phyloP scores from a whole-genome alignment of 2,113 vertebrate genomes.

The Engraulis encrasicolus region DNA sequence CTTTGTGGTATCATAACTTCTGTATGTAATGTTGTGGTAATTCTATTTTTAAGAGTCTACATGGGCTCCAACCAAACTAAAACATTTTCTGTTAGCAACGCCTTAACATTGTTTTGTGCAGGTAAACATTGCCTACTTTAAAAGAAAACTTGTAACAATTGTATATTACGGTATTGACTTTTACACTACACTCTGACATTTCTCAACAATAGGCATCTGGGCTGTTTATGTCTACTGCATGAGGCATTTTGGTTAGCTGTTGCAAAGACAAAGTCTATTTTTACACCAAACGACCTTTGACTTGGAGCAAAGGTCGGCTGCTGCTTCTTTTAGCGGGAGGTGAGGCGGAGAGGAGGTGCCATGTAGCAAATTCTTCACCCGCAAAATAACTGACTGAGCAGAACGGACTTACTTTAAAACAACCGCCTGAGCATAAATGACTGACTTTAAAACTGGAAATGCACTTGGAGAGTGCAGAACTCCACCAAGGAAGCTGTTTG shows the following conservation, averaged over 20 bases:
- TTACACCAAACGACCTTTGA: neutral
- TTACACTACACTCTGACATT: neutral
- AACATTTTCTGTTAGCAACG: neutral
- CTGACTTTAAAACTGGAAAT: too few species aligned
- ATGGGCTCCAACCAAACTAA: neutral
- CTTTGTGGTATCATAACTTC: neutral
- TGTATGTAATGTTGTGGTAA: too few species aligned
- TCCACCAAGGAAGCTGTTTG: too few species aligned
- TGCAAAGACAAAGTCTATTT: neutral
- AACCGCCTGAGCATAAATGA: too few species aligned
- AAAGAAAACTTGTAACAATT: too few species aligned
- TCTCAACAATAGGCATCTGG: too few species aligned
- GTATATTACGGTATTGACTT: neutral
- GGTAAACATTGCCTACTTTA: too few species aligned
- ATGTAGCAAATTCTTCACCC: neutral
- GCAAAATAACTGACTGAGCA: neutral
- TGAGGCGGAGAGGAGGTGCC: neutral
- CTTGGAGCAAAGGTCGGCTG: neutral
- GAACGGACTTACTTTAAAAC: too few species aligned
- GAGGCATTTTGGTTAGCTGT: neutral
- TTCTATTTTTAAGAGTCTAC: neutral
- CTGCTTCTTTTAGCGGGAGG: neutral
- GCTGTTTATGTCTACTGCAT: neutral
- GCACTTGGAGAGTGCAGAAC: too few species aligned
- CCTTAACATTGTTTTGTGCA: too few species aligned